Evolutionary conservation across 2,888 invertebrate genomes (phyloP).

Genomic region (Dexiosoma caninum): DNA sequence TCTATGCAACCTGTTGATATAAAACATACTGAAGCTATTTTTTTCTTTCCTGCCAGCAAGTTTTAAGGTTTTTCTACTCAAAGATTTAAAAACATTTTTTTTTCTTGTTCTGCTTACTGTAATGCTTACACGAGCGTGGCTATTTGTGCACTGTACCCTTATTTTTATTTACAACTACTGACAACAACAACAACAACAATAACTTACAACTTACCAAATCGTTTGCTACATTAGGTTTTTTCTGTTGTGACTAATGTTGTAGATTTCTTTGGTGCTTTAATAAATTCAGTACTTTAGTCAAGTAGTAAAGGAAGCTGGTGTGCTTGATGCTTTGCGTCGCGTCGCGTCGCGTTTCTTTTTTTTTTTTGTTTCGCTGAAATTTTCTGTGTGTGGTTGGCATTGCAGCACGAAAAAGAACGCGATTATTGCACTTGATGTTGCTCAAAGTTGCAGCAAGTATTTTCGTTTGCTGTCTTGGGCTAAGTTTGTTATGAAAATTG

Average conservation of each 20-base stretch:
- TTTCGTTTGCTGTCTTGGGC: constrained; percentile 5
- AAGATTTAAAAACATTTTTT: constrained; percentile 18
- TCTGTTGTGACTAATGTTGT: constrained; percentile 10
- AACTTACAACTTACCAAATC: constrained; percentile 26
- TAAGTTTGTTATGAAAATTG: constrained; percentile 27
- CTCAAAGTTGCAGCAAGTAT: constrained; percentile 5
- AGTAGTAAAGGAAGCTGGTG: constrained; percentile 51
- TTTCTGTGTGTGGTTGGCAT: constrained; percentile 12
- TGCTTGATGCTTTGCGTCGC: too few relatives aligned
- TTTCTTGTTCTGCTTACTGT: constrained; percentile 16
- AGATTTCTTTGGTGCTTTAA: constrained; percentile 15
- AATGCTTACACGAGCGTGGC: constrained; percentile 63
- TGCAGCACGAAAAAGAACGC: constrained; percentile 48
- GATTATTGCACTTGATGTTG: constrained; percentile 61
- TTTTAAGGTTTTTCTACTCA: constrained; percentile 51
- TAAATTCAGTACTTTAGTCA: constrained; percentile 36
- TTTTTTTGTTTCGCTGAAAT: neutral
- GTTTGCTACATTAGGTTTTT: constrained; percentile 31
- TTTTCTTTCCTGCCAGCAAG: constrained; percentile 42
- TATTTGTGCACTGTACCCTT: constrained; percentile 60
- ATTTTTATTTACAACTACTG: constrained; percentile 31
- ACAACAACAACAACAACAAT: constrained; percentile 33
- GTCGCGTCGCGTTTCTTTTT: constrained; percentile 5
- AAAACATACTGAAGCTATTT: constrained; percentile 40
- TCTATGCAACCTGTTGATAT: constrained; percentile 58